These are phyloP conservation scores for Idaea dimidiata DNA, from an alignment of 2,888 invertebrate genomes.

Conservation along the genomic window DNA sequence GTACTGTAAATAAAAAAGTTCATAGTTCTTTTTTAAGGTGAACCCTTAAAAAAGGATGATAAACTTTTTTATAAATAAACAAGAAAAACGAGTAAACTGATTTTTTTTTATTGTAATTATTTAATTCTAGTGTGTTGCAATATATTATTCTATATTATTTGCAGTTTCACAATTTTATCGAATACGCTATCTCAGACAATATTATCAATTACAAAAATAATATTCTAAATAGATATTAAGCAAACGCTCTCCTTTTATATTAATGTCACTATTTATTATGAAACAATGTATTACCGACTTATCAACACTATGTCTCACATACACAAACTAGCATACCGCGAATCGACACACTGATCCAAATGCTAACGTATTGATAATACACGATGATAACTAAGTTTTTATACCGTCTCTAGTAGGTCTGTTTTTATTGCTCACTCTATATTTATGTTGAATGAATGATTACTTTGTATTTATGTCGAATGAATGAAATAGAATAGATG, in stretches of 20 bases:
- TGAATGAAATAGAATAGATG: not conserved
- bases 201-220: no score
- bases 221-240: no score
- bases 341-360: constrained; percentile 24
- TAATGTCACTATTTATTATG: not conserved
- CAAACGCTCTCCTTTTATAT: not conserved
- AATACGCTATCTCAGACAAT: no score
- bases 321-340: not conserved
- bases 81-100: no score
- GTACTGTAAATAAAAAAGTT: no score
- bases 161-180: no score
- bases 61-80: no score
- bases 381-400: constrained; percentile 20
- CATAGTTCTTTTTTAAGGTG: no score
- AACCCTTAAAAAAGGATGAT: no score
- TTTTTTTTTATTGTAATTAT: no score
- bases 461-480: not conserved
- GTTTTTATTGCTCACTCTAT: not conserved
- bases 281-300: not conserved
- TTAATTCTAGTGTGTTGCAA: no score
- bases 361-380: constrained; percentile 23
- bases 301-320: not conserved
- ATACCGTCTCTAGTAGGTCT: not conserved
- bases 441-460: not conserved
- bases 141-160: no score